These are phyloP conservation scores for Cygnus atratus DNA, from an alignment of 2,113 vertebrate genomes.

Conservation along the genomic window DNA sequence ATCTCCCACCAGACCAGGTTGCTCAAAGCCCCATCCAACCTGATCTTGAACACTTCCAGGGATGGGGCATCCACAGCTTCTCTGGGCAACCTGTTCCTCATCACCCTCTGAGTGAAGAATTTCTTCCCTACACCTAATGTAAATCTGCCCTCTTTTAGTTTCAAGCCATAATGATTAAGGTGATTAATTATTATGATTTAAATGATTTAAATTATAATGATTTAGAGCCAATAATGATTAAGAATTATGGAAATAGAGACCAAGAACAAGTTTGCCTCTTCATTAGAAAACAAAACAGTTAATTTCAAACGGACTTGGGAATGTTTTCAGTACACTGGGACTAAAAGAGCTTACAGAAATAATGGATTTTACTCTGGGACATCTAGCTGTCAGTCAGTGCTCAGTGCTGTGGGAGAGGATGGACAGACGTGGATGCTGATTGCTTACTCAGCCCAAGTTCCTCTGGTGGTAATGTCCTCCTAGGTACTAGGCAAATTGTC, in stretches of 20 bases:
- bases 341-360: not conserved
- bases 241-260: not conserved
- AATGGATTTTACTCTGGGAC: not conserved
- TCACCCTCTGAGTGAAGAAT: too few species aligned
- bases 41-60: too few species aligned
- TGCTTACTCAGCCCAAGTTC: not conserved
- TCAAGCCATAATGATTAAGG: too few species aligned
- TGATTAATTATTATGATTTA: too few species aligned
- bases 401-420: not conserved
- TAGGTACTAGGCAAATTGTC: not conserved
- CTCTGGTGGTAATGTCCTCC: not conserved
- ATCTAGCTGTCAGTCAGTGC: not conserved
- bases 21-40: too few species aligned
- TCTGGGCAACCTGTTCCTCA: too few species aligned
- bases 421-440: not conserved
- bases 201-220: too few species aligned
- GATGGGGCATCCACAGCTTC: too few species aligned
- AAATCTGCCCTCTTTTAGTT: too few species aligned
- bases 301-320: not conserved
- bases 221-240: not conserved
- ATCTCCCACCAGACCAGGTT: too few species aligned
- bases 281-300: not conserved
- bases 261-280: not conserved
- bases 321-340: not conserved
- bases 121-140: too few species aligned